A percentile compares a stretch with the other conserved stretches of the same genome.
Conservation (phyloP, 2,888 invertebrate genomes). For the Hemaris fuciformis region DNA sequence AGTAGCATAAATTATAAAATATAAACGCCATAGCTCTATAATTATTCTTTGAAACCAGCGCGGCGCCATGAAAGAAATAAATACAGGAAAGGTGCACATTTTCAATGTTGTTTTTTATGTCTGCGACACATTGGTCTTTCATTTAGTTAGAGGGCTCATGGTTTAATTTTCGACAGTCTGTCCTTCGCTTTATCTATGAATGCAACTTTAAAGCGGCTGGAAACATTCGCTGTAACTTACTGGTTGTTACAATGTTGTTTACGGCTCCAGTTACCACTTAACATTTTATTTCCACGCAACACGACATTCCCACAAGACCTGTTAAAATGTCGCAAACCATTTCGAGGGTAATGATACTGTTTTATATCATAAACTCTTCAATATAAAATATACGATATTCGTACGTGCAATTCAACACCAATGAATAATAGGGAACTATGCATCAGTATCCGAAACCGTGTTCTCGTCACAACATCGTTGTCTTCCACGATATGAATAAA, state of each 20-base stretch:
- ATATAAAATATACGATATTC: not conserved
- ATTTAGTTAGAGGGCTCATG: not conserved
- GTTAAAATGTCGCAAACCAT: conserved; percentile 2
- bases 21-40: not conserved
- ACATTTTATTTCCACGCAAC: conserved; percentile 7
- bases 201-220: not conserved
- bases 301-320: conserved; percentile 6
- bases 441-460: conserved; percentile 52
- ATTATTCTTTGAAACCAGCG: not conserved
- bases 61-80: not conserved
- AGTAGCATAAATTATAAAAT: conserved; percentile 3
- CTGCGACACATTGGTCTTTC: not conserved
- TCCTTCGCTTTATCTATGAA: not conserved
- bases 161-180: not conserved
- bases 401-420: conserved; percentile 27
- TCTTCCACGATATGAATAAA: conserved; percentile 68
- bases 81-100: not conserved
- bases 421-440: conserved; percentile 50
- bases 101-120: conserved; percentile 4
- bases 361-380: not conserved
- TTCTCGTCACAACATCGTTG: conserved; percentile 61
- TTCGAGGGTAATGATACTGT: not conserved
- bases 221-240: conserved; percentile 2
- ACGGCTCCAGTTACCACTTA: conserved; percentile 1
- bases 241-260: conserved; percentile 6